These are phyloP conservation scores for Drosophila lacicola DNA, from an alignment of 2,888 invertebrate genomes.

Conservation along the genomic window DNA sequence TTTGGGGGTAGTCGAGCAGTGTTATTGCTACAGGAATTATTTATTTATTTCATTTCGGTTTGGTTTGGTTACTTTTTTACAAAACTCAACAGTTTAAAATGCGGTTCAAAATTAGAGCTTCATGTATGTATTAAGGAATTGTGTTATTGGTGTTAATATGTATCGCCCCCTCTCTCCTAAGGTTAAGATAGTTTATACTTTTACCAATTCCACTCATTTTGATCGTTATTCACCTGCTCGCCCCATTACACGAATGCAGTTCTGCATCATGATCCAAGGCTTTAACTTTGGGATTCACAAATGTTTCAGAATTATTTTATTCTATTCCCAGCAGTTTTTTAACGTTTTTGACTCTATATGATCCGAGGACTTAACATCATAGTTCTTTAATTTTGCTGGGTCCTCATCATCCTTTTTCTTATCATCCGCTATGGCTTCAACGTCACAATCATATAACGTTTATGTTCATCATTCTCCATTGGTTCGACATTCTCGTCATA, in stretches of 20 bases:
- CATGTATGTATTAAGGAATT: background rate
- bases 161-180: background rate
- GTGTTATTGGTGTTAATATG: background rate
- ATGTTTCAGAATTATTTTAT: background rate
- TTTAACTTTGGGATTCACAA: background rate
- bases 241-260: too few species aligned
- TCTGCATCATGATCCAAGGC: background rate
- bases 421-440: background rate
- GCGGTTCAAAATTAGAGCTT: background rate
- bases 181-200: too few species aligned
- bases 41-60: constrained; percentile 30
- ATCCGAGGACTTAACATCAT: too few species aligned
- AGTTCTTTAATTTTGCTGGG: background rate
- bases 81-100: constrained; percentile 17
- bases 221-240: background rate
- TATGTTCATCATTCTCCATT: too few species aligned
- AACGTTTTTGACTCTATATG: too few species aligned
- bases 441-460: too few species aligned
- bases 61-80: constrained; percentile 1
- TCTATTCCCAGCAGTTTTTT: too few species aligned
- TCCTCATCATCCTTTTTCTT: background rate
- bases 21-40: constrained; percentile 38
- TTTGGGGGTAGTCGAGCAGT: constrained; percentile 46
- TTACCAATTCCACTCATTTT: background rate
- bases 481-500: too few species aligned